Percentiles rank a stretch among this genome's conserved stretches.
Conservation (phyloP, 2,797 vertebrate genomes). For the Myotis planiceps region DNA sequence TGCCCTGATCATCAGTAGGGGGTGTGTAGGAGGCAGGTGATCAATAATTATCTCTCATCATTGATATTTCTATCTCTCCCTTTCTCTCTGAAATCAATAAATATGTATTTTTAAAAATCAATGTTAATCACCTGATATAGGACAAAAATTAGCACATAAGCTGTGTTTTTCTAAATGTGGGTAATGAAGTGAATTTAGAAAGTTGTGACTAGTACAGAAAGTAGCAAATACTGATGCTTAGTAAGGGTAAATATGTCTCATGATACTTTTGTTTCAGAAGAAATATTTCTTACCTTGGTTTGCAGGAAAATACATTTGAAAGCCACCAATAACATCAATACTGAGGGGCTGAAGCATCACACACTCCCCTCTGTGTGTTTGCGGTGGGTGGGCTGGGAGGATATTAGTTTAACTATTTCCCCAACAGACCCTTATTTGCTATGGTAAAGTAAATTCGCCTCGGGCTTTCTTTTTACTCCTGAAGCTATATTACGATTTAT, state of each 20-base stretch:
- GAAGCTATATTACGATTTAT: not conserved
- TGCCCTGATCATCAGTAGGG: too few relatives aligned
- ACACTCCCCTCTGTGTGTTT: not conserved
- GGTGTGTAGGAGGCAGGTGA: too few relatives aligned
- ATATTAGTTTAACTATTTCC: slow-evolving; percentile 7
- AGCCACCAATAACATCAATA: not conserved
- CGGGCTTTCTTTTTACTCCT: not conserved
- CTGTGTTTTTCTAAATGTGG: not conserved
- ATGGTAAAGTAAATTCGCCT: not conserved
- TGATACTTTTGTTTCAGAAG: not conserved
- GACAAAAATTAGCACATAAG: not conserved
- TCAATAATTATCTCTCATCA: too few relatives aligned
- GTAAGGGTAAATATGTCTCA: not conserved
- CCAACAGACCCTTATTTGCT: not conserved
- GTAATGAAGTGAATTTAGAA: not conserved
- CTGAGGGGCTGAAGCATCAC: not conserved
- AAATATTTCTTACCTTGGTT: not conserved
- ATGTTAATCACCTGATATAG: not conserved
- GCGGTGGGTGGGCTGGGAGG: not conserved
- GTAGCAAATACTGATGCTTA: not conserved
- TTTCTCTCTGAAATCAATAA: too few relatives aligned
- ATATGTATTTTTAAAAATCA: not conserved
- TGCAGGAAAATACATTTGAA: slow-evolving; percentile 26
- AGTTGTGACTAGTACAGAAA: not conserved
- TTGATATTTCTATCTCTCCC: too few relatives aligned